Conservation (phyloP, 2,888 invertebrate species). For the Drosophila formosana region DNA sequence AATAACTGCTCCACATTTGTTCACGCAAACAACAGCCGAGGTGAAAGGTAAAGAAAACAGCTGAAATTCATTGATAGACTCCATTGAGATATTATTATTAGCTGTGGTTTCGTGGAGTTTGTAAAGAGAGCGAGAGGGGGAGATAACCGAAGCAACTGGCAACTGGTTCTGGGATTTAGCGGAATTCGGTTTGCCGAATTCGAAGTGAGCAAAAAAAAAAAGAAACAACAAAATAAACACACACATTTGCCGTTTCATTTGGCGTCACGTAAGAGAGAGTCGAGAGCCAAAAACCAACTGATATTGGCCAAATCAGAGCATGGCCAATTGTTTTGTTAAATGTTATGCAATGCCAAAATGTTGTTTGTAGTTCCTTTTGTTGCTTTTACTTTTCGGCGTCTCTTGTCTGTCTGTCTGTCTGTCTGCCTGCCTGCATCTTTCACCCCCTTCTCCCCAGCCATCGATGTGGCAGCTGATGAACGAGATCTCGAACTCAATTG, state of each 20-base stretch:
- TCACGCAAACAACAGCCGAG: constrained; percentile 33
- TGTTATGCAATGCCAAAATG: constrained; percentile 67
- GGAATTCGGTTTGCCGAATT: constrained; percentile 27
- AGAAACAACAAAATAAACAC: too few species aligned
- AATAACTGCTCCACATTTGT: constrained; percentile 31
- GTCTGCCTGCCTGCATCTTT: constrained; percentile 13
- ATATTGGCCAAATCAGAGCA: constrained; percentile 80
- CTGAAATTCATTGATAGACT: constrained; percentile 47
- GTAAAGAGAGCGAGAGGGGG: not conserved
- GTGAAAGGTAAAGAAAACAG: constrained; percentile 70
- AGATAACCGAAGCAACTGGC: constrained; percentile 12
- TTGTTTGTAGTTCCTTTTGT: constrained; percentile 30
- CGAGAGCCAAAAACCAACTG: constrained; percentile 32
- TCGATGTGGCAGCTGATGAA: constrained; percentile 25
- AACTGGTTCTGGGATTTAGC: constrained; percentile 69
- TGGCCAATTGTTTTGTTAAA: constrained; percentile 77
- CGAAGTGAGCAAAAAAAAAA: constrained; percentile 35
- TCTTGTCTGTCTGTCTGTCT: constrained; percentile 9
- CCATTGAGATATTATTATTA: not conserved
- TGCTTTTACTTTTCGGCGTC: constrained; percentile 69
- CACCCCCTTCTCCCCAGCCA: not conserved
- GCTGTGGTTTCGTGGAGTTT: constrained; percentile 18
- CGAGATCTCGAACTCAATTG: constrained; percentile 33
- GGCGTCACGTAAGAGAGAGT: constrained; percentile 44
- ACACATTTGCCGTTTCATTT: constrained; percentile 45